phyloP scores from a whole-genome alignment of 2,797 vertebrate genomes.

The Rallus crepitans region DNA sequence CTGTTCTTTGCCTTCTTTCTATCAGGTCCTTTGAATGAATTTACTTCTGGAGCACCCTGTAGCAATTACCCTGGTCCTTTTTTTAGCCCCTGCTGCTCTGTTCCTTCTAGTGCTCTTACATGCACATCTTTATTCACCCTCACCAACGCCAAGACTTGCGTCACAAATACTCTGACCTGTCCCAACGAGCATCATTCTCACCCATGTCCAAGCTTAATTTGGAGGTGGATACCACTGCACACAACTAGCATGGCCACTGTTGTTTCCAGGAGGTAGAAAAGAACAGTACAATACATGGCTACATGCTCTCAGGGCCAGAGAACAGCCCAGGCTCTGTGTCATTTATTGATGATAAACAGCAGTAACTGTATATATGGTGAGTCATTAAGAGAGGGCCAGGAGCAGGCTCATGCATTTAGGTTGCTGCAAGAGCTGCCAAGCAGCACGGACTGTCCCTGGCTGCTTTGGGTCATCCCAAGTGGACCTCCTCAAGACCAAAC shows the following conservation, averaged over 20 bases:
- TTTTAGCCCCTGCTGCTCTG: background rate
- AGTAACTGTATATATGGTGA: background rate
- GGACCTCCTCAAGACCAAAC: background rate
- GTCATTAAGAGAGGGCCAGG: background rate
- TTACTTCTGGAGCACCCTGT: background rate
- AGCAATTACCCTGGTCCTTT: background rate
- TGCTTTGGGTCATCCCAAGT: background rate
- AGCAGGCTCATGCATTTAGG: background rate
- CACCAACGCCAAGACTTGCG: background rate
- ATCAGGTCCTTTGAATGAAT: background rate
- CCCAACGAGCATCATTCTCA: background rate
- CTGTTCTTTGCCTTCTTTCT: background rate
- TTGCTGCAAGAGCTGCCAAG: background rate
- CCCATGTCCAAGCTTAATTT: accelerated
- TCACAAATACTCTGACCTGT: background rate
- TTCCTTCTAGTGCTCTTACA: background rate
- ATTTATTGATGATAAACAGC: background rate
- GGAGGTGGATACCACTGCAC: background rate
- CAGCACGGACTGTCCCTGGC: background rate
- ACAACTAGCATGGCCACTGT: background rate
- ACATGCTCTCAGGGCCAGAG: background rate
- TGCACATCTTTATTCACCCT: background rate
- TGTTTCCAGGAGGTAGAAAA: background rate
- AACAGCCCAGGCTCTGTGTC: background rate
- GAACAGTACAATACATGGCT: accelerated